Evolutionary conservation across 2,888 invertebrate species (phyloP), one percentile per base, ranked within the genome.

Genomic region (Danaus chrysippus): DNA sequence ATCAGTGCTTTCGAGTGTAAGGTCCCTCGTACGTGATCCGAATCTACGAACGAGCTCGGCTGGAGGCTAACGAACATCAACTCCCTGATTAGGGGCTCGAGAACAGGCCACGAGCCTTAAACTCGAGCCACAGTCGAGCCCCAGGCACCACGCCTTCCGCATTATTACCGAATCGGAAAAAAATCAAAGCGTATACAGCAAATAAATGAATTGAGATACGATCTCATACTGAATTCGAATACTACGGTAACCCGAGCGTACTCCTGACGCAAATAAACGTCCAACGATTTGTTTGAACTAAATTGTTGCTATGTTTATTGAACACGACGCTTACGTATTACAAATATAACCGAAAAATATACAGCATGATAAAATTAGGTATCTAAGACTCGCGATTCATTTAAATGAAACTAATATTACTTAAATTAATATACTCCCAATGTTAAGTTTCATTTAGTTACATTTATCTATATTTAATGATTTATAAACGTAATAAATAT

Each of bases 141-240:
- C 77, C 76, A 74, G 75, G 83, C 81, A 73, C 77, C 81, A 78
- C 82, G 82, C 83, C 80, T 79, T 79, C 82, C 83, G 83, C 86
- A 90, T 90, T 88, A 88, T 84, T 84, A 85, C 83, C 83, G 83
- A 83, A 88, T 88, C 81, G 86, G 83, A 88, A 91, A 89, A 34
- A 91, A 91, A 90, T 90, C 90, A 90, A 87, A 88, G 87, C 78
- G 83, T 86, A 86, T 85, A 82, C 82, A 83, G 84, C 84, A 85
- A 90, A 91, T 87, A 86, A 88, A 91, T 91, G 91, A 90, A 87
- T 77, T 86, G 75, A 84, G 90, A 90, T 69, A 69, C 68, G 64
- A 68, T 62, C 71, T 73, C 81, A 83, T 82, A 76, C 76, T 78
- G 86, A 85, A 86, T 85, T 83, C 76, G 84, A 85, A 86, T 82